Base-by-base conservation (phyloP, 30 jellyfish, hydroid and myxozoan species). In the Pseudorhiza aurosa region DNA sequence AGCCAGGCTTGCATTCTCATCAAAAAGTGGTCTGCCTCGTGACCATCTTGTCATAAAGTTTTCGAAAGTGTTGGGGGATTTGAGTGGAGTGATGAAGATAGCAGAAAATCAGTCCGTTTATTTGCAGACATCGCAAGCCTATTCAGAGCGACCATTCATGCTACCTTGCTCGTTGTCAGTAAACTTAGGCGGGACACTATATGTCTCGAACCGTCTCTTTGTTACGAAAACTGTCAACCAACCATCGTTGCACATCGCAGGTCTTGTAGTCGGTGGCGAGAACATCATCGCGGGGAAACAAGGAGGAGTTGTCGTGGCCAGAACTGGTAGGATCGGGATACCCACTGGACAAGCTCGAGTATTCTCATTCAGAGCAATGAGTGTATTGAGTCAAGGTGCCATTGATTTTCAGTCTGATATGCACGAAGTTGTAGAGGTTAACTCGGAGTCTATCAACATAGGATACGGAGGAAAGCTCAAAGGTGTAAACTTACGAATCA, bases 311-410 rank as follows among this genome's bases (percentile, higher is more conserved):
- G 85, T 67, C 25, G 63, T 81, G 5, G 69, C 92, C 25, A 58
- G 79, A 39, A 64, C 85, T 18, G 92, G 92, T 29, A 65, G 53
- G n/a, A 81, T 81, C 24, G 92, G 92, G 8, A 67, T 81, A 58
- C 55, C 84, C 12, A 65, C 92, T 6, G 82, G 58, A 17, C 68
- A 65, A 25, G 70, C 77, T 40, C 72, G 76, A 27, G 68, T 56
- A 2, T 81, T 26, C 58, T 65, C 85, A 10, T 81, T 81, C 71
- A 53, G 92, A 31, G 49, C 85, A 10, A 51, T 81, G 25, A 40
- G 78, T 68, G 64, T 81, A 14, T 53, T 81, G 25, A 68, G 58
- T 65, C 79, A 68, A 19, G 92, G 92, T 14, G 62, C n/a, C 58
- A 22, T 81, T 0, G 53, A 55, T 15, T 81, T 81, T 65, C 72